phyloP scores from a whole-genome alignment of 1,140 invertebrate species.

The Ostrea denselamellosa region DNA sequence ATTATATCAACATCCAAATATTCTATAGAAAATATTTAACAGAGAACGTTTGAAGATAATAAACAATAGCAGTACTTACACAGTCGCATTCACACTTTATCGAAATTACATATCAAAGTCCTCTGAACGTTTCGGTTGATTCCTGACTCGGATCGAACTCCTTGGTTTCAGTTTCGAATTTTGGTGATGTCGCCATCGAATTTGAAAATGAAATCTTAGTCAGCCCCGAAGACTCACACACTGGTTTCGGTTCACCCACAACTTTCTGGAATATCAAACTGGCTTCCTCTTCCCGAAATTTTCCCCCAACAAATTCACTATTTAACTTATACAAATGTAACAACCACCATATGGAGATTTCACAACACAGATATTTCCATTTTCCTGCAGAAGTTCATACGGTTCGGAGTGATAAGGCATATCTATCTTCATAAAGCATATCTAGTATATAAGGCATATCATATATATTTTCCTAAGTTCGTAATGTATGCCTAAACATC shows the following conservation, averaged over 20 bases:
- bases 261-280: not conserved
- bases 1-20: too few species aligned
- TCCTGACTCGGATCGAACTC: not conserved
- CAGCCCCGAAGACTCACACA: not conserved
- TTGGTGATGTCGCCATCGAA: not conserved
- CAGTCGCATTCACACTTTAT: not conserved
- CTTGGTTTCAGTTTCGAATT: not conserved
- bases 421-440: conserved; percentile 40
- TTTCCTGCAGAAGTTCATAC: conserved; percentile 50
- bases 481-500: conserved; percentile 52
- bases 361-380: conserved; percentile 51
- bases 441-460: conserved; percentile 30
- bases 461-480: not conserved
- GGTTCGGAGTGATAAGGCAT: conserved; percentile 48
- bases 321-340: conserved; percentile 48
- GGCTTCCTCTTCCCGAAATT: conserved; percentile 3
- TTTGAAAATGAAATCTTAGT: not conserved
- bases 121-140: not conserved
- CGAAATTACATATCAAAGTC: not conserved
- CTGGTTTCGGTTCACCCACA: not conserved
- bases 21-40: too few species aligned
- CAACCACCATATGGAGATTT: conserved; percentile 48
- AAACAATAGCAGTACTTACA: not conserved
- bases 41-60: too few species aligned
- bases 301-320: conserved; percentile 53